Base-by-base conservation (phyloP, 2,888 invertebrate species). In the Miltochrista miniata region DNA sequence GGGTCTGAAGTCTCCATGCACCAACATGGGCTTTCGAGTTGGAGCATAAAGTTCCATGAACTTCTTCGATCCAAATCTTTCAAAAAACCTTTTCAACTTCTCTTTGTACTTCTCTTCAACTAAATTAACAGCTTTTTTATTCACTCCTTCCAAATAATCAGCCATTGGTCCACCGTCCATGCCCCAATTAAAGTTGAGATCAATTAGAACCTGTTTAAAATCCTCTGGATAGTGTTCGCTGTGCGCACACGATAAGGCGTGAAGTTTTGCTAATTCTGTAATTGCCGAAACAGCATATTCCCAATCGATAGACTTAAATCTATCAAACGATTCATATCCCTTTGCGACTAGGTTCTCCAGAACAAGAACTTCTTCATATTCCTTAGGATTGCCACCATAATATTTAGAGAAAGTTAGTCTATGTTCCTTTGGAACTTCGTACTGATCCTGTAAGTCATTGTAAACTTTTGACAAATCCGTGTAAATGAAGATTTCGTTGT, bases 201-300 rank as follows among this genome's bases (percentile, higher is more conserved):
- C 30, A 14, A 36, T 15, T 13, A n/a, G 7, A 14, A 14, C n/a
- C 13, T 45, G 13, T 3, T 45, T 12, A 30, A 70, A 82, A 13
- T 64, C 58, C 37, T 75, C 66, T 2, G 78, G 81, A 12, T 72
- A 29, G 36, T 73, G 64, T 36, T 71, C 63, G 29, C 61, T 63
- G 45, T 71, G 68, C 0, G 78, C 81, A 9, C 82, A 64, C 0
- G 81, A 81, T 0, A 82, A 59, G 0, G 83, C 80, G 45, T 87
- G 85, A 4, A 81, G 63, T 51, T 76, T 79, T 0, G 79, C 83
- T 39, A 82, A 50, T 7, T 72, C 72, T 15, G 59, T 43, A 0
- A 66, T 46, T 0, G 79, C 70, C 13, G 81, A 75, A n/a, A 68
- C 66, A 12, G 54, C 63, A 31, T 48, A 48, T 37, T 43, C 38